phyloP scores from a whole-genome alignment of 2,113 vertebrate genomes.

The Sphaerodactylus townsendi region DNA sequence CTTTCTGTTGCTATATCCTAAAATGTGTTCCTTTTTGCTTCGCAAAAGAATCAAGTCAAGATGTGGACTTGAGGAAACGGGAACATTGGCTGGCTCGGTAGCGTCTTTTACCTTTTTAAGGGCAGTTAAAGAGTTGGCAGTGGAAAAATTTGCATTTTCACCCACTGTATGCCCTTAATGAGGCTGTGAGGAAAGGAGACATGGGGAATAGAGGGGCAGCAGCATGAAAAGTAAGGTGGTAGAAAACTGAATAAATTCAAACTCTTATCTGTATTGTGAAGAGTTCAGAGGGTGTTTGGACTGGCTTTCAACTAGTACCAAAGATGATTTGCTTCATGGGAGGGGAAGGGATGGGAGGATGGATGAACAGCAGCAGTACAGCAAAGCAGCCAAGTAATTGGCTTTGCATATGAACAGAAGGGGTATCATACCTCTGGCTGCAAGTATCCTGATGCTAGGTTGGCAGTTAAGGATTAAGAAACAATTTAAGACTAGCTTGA shows the following conservation, averaged over 20 bases:
- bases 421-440: conserved; percentile 82
- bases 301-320: conserved; percentile 25
- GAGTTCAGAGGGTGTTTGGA: conserved; percentile 24
- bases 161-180: conserved; percentile 39
- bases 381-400: conserved; percentile 15
- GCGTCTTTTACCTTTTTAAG: conserved; percentile 11
- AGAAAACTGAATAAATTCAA: conserved; percentile 10
- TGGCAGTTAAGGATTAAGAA: conserved; percentile 62
- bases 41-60: conserved; percentile 11
- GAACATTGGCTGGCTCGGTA: conserved; percentile 19
- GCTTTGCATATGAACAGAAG: conserved; percentile 81
- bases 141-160: conserved; percentile 9
- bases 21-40: conserved; percentile 36
- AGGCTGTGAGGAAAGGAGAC: conserved; percentile 1
- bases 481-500: conserved; percentile 61
- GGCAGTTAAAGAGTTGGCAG: conserved; percentile 37
- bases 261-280: conserved; percentile 51
- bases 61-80: conserved; percentile 20
- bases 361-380: conserved; percentile 19
- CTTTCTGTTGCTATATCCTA: conserved; percentile 39
- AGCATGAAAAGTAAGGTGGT: conserved; percentile 30
- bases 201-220: conserved; percentile 10
- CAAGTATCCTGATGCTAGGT: conserved; percentile 73
- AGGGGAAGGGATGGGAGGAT: not conserved
- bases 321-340: conserved; percentile 31